Evolutionary conservation across 2,888 invertebrate species (phyloP), one percentile per base, ranked within the genome.

Genomic region (Cephus spinipes): DNA sequence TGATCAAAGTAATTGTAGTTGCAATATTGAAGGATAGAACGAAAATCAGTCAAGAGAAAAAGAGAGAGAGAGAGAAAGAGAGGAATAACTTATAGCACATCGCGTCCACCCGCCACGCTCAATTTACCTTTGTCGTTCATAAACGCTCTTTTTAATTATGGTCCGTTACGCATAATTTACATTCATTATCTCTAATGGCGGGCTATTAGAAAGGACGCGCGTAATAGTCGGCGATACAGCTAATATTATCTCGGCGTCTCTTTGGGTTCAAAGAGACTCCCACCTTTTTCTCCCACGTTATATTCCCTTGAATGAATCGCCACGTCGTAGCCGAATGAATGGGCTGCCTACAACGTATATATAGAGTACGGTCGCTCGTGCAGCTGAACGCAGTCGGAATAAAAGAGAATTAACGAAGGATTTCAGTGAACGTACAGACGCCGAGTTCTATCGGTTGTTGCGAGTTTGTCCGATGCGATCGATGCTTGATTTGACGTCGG

Each of bases 181-280:
- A 83, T 84, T 84, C 85, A 87, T 87, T 87, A 87, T 85, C 83
- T 84, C 82, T 86, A 87, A 87, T 84, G 85, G 83, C 81, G 74
- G 76, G 83, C 88, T 86, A 85, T 87, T 87, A 87, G 80, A 81
- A 83, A 83, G 55, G 23, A 55, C 55, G 55, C 55, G 55, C 55
- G 55, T 55, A 55, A 55, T 55, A 55, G 55, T 55, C 9, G 55
- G 55, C 55, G 55, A 55, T 55, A 55, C 55, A 23, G 55, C 55
- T 55, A 55, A 55, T 55, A 55, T 55, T 55, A 55, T 55, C 55
- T 23, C 55, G 55, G 55, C 55, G 23, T 55, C 55, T 55, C 55
- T 40, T 40, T 55, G 55, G 23, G 23, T 23, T 55, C 55, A 35
- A 35, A 35, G 55, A 2, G 55, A 55, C 55, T 55, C 23, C 55